Conservation (phyloP, 2,888 invertebrate species). For the Dromius quadrimaculatus region DNA sequence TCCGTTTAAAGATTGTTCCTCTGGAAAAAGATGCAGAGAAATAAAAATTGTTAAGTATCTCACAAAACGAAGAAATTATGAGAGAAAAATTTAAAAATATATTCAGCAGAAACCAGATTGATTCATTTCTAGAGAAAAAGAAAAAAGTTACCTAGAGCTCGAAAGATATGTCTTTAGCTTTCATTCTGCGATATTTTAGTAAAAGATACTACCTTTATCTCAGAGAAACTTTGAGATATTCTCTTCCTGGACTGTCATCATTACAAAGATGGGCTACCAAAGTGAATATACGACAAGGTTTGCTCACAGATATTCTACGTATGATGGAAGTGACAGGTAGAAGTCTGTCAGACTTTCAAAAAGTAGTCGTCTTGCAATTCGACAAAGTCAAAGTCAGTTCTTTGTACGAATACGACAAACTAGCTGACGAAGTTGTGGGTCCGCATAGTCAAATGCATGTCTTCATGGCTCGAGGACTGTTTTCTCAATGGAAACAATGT, state of each 20-base stretch:
- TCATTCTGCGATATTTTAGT: conserved; percentile 53
- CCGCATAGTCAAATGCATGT: conserved; percentile 58
- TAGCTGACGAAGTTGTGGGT: conserved; percentile 57
- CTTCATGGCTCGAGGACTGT: conserved; percentile 56
- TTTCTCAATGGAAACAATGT: conserved; percentile 57
- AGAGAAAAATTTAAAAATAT: neutral
- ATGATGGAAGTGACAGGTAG: conserved; percentile 53
- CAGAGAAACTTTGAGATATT: conserved; percentile 40
- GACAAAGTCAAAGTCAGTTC: conserved; percentile 56
- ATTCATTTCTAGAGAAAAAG: conserved; percentile 45
- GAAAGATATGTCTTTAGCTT: conserved; percentile 51
- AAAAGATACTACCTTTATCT: conserved; percentile 53
- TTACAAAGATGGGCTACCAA: conserved; percentile 56
- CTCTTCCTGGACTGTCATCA: conserved; percentile 49
- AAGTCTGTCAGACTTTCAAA: conserved; percentile 47
- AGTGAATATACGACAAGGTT: conserved; percentile 54
- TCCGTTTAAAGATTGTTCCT: neutral
- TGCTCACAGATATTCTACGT: conserved; percentile 53
- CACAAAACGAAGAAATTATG: conserved; percentile 4
- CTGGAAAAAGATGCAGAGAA: conserved; percentile 1
- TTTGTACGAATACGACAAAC: conserved; percentile 55
- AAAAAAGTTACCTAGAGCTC: conserved; percentile 49
- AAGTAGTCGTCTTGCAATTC: conserved; percentile 54
- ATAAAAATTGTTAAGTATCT: conserved; percentile 1
- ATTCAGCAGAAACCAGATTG: conserved; percentile 25